Evolutionary conservation across 2,888 invertebrate species (phyloP), one percentile per base, ranked within the genome.

Genomic region (Xestobium rufovillosum): DNA sequence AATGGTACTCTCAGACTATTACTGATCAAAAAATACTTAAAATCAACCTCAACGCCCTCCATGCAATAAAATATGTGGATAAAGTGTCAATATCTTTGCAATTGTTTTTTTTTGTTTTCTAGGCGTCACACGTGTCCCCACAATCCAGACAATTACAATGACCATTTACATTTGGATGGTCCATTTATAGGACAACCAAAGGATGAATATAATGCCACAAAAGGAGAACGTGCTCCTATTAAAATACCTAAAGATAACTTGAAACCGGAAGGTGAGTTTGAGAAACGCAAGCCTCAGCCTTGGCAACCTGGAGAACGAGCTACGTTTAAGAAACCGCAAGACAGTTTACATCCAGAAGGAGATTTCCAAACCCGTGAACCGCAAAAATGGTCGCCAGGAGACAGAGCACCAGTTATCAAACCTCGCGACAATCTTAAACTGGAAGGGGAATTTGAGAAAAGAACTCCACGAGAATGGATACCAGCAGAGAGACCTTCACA

Each of bases 81-180:
- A n/a, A n/a, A n/a, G n/a, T n/a, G n/a, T n/a, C n/a, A n/a, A n/a
- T n/a, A n/a, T n/a, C n/a, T n/a, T n/a, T n/a, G n/a, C n/a, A n/a
- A n/a, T n/a, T n/a, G n/a, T n/a, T n/a, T n/a, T n/a, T n/a, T n/a
- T 49, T 50, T 47, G 32, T 11, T 42, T 73, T 72, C 1, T 66
- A 89, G 89, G 62, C 84, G 84, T 51, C 89, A 89, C 68, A 79
- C 83, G 56, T 89, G 89, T 67, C 77, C 83, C 50, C 87, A 86
- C 67, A 57, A 65, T 26, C 61, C 62, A 57, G 75, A 76, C 63
- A 69, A 71, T 19, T 66, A 80, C 59, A 78, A 79, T 57, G 83
- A 84, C 59, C 78, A 84, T 56, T 69, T 85, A 31, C 77, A 76
- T 36, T 71, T 77, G 49, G 83, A 83, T 56, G 83, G 83, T 9